phyloP scores from a whole-genome alignment of 1,140 invertebrate genomes.

The Habropoda laboriosa region DNA sequence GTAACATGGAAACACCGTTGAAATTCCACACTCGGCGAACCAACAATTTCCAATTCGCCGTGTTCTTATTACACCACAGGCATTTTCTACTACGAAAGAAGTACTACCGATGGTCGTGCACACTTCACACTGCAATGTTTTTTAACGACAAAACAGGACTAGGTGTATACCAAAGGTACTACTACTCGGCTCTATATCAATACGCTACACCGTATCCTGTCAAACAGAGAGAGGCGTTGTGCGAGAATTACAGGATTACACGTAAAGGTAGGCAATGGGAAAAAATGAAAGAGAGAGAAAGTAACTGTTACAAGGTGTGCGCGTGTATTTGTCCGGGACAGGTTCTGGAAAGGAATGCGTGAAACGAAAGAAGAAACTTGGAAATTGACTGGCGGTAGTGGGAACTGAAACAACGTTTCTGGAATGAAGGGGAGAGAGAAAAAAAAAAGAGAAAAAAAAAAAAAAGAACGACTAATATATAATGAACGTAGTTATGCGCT shows the following conservation, averaged over 20 bases:
- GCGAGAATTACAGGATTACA: constrained; percentile 43
- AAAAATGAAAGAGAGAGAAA: not conserved
- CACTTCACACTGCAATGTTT: constrained; percentile 16
- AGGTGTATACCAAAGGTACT: constrained; percentile 40
- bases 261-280: constrained; percentile 2
- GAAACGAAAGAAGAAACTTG: not conserved
- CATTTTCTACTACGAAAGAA: too few relatives aligned
- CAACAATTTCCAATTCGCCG: not conserved
- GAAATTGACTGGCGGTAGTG: too few relatives aligned
- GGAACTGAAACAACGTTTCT: not conserved
- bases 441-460: not conserved
- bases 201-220: constrained; percentile 50
- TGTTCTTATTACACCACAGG: not conserved
- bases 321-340: too few relatives aligned
- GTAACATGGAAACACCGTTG: too few relatives aligned
- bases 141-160: constrained; percentile 47
- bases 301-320: constrained; percentile 20
- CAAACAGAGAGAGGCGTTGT: constrained; percentile 42
- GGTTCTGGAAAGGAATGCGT: constrained; percentile 1
- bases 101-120: not conserved
- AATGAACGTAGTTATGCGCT: not conserved
- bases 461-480: constrained; percentile 14
- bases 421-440: too few relatives aligned
- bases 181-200: constrained; percentile 34
- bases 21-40: not conserved